Evolutionary conservation across 1,140 invertebrate genomes (phyloP), one percentile per base, ranked within the genome.

Genomic region (Drosophila lacteicornis): DNA sequence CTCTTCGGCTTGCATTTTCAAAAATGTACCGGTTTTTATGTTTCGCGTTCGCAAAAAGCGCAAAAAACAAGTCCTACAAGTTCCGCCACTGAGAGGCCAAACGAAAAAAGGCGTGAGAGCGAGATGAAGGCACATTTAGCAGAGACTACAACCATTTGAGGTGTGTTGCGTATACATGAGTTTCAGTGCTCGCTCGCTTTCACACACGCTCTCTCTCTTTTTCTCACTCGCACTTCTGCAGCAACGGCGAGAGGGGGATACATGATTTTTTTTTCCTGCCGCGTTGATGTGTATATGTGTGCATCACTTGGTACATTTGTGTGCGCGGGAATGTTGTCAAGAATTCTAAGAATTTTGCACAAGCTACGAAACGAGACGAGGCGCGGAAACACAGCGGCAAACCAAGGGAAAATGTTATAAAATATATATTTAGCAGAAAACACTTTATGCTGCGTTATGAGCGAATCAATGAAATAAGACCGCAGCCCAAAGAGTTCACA

Each of bases 281-380:
- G 30, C 43, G 22, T 61, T 22, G 36, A 45, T 59, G 12, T 55
- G 40, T 86, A 58, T 67, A 62, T 79, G 75, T 79, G 68, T 62
- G 79, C 85, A 40, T 56, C 33, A 40, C 36, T 55, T 56, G 53
- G 8, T 56, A 56, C 36, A 56, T 56, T 56, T 56, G 53, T 56
- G 68, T 66, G 86, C 85, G 85, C 85, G 85, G 85, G 85, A 90
- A 90, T 90, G 85, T 90, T 90, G 83, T 70, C 74, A 90, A 84
- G 85, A 90, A 90, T 90, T 90, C 85, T 85, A 85, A 90, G 85
- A 90, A 90, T 90, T 90, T 88, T 73, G 79, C 81, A 78, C 65
- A 79, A 90, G 67, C 65, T 33, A 79, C 53, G 30, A 38, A 38
- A 66, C 30, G 11, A 77, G 43, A 38, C 45, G 60, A 69, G 63